phyloP scores from a whole-genome alignment of 2,113 vertebrate genomes.

The Urocynchramus pylzowi region DNA sequence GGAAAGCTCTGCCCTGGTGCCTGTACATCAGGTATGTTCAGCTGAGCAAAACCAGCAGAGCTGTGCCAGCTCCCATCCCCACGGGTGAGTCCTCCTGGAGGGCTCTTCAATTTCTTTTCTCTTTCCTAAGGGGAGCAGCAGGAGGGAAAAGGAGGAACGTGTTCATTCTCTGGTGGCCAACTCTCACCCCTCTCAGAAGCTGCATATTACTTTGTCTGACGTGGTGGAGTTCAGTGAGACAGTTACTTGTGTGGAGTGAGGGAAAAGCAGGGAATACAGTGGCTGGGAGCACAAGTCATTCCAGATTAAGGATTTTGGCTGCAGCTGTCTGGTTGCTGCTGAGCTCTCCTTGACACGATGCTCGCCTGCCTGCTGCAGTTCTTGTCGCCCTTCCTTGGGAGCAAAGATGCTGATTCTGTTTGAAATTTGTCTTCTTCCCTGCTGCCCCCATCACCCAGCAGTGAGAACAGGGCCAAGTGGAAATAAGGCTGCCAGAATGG shows the following conservation, averaged over 20 bases:
- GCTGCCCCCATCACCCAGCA: background rate
- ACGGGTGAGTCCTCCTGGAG: background rate
- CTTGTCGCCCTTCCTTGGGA: background rate
- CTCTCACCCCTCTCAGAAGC: background rate
- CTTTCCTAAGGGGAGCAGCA: background rate
- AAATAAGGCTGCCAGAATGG: background rate
- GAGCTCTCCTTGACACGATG: background rate
- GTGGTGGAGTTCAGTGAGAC: background rate
- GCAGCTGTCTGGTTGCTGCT: constrained; percentile 23
- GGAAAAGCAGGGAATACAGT: background rate
- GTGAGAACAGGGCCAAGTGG: background rate
- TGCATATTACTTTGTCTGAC: background rate
- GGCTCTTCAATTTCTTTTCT: background rate
- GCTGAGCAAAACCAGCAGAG: background rate
- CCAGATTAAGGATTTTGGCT: constrained; percentile 32
- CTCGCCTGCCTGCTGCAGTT: background rate
- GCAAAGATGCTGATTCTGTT: background rate
- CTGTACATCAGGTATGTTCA: background rate
- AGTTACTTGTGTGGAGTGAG: background rate
- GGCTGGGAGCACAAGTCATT: background rate
- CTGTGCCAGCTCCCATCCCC: background rate
- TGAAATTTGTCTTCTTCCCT: constrained; percentile 17
- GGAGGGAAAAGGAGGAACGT: background rate
- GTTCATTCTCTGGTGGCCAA: background rate
- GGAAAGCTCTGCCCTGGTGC: background rate